These are phyloP conservation scores for Pangasianodon hypophthalmus DNA, from an alignment of 2,113 vertebrate genomes.

Conservation along the genomic window DNA sequence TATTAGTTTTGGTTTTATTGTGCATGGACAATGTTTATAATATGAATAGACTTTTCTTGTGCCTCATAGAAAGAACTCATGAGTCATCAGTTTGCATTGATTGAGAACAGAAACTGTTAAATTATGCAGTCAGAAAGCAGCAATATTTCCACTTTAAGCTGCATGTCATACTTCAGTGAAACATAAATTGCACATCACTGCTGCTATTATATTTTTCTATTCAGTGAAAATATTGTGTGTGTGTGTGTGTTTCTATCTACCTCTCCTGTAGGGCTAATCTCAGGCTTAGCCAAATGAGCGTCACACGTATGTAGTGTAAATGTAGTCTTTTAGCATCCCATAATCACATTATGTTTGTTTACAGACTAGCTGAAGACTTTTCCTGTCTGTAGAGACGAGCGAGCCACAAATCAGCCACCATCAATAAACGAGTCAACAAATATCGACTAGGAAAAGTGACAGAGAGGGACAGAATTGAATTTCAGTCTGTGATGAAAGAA, in stretches of 20 bases:
- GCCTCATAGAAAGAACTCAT: neutral
- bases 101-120: neutral
- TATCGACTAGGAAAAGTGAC: constrained; percentile 16
- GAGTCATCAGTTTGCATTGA: neutral
- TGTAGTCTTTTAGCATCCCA: neutral
- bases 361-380: neutral
- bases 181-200: constrained; percentile 1
- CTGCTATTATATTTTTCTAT: neutral
- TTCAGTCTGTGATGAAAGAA: constrained; percentile 16
- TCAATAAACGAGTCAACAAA: constrained; percentile 22
- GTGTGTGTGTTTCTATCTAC: neutral
- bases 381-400: neutral
- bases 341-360: constrained; percentile 8
- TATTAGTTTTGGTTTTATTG: neutral
- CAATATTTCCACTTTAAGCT: neutral
- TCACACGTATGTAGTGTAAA: neutral
- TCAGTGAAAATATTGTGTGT: neutral
- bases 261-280: neutral
- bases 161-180: neutral
- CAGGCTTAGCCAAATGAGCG: neutral
- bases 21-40: neutral
- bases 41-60: neutral
- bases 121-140: constrained; percentile 16
- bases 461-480: constrained; percentile 27
- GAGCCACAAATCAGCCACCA: neutral